These are phyloP conservation scores for Sarcophaga carnaria DNA, from an alignment of 2,888 invertebrate species.

Conservation along the genomic window DNA sequence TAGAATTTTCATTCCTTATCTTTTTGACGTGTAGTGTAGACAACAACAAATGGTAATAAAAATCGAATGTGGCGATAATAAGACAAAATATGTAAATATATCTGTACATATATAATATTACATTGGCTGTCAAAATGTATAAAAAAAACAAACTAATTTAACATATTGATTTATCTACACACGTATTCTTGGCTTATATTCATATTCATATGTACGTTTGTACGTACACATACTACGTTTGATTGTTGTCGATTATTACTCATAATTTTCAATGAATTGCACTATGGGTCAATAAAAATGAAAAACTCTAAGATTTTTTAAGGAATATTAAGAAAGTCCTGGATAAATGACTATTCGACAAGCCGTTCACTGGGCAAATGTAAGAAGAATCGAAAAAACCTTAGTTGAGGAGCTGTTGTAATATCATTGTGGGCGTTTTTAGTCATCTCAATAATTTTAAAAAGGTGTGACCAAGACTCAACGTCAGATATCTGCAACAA, in stretches of 20 bases:
- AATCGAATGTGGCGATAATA: constrained; percentile 22
- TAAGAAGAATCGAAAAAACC: too few species aligned
- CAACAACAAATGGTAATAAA: not conserved
- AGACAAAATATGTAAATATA: constrained; percentile 28
- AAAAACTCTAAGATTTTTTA: not conserved
- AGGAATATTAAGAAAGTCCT: too few species aligned
- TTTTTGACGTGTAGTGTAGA: not conserved
- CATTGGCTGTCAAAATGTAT: constrained; percentile 64
- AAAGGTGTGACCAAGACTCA: too few species aligned
- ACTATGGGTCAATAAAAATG: constrained; percentile 17
- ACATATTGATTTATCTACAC: constrained; percentile 63
- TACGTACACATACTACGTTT: constrained; percentile 4
- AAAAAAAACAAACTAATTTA: constrained; percentile 60
- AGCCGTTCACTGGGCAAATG: too few species aligned
- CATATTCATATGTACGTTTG: not conserved
- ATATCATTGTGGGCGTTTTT: too few species aligned
- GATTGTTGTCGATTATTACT: constrained; percentile 19
- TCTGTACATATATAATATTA: constrained; percentile 56
- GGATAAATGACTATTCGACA: too few species aligned
- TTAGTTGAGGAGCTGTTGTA: too few species aligned
- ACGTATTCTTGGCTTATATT: not conserved
- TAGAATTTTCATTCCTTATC: not conserved
- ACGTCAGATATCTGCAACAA: too few species aligned
- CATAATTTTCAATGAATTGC: not conserved
- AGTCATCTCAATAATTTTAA: too few species aligned